A percentile compares a stretch with the other conserved stretches of the same genome.
These are phyloP conservation scores for Drosophila nr. perissopoda DNA, from an alignment of 2,888 invertebrate species.

Conservation along the genomic window DNA sequence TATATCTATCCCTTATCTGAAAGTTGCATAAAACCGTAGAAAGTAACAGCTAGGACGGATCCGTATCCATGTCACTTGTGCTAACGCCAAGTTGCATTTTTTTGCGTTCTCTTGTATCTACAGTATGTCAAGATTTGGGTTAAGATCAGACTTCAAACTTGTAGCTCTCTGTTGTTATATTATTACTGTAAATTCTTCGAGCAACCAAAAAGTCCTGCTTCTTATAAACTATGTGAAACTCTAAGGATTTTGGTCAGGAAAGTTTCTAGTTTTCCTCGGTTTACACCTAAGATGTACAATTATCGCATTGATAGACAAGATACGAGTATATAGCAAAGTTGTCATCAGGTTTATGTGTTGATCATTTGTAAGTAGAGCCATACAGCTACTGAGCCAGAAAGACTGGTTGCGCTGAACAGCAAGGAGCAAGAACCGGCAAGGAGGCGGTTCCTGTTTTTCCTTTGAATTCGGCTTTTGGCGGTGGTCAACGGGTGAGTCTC, in stretches of 20 bases:
- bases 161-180: not conserved
- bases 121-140: not conserved
- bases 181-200: not conserved
- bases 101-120: not conserved
- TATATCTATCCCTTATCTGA: not conserved
- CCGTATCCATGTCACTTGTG: not conserved
- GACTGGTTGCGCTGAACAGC: constrained; percentile 22
- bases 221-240: not conserved
- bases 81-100: not conserved
- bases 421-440: constrained; percentile 22
- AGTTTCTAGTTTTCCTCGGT: not conserved
- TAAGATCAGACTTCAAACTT: not conserved
- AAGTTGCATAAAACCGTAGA: not conserved
- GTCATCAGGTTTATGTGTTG: constrained; percentile 27
- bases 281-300: constrained; percentile 13
- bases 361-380: constrained; percentile 31
- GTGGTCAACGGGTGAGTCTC: constrained; percentile 41
- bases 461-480: constrained; percentile 68
- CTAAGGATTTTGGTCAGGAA: not conserved
- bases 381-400: constrained; percentile 34
- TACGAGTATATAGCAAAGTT: constrained; percentile 9
- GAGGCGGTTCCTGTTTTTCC: constrained; percentile 70
- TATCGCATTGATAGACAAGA: constrained; percentile 24
- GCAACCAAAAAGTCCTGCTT: not conserved
- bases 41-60: not conserved